Base-by-base conservation (phyloP, 2,888 invertebrate genomes). In the Amiota minor region DNA sequence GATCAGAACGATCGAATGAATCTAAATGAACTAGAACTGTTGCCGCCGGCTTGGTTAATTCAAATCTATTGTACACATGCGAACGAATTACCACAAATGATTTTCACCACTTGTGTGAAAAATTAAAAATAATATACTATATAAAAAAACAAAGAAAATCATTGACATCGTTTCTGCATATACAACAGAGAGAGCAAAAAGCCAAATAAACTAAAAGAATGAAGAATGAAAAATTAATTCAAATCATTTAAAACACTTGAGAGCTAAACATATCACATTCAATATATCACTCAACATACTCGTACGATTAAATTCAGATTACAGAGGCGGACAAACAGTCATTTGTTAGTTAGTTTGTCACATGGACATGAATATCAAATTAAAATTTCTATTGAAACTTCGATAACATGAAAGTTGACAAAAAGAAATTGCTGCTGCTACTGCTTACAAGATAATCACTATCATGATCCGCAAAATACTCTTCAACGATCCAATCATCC, bases 391-490 rank as follows among this genome's bases (percentile, higher is more conserved):
- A 35, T 35, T 35, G 35, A 35, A 35, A 35, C 35, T 4, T 35
- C 35, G 35, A 35, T 35, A n/a, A n/a, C n/a, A n/a, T n/a, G n/a
- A n/a, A n/a, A n/a, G n/a, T n/a, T n/a, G n/a, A 23, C 1, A 23
- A 3, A 23, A 35, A 35, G 35, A 35, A 35, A 6, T 35, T 35
- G 16, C 12, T 56, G 75, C 88, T 89, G 0, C 6, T 35, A 20
- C 12, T 56, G 75, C 88, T 89, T 82, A 89, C 88, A 76, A 89
- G 86, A 77, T 88, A 89, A 79, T 89, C 89, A 74, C 74, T 78
- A 45, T 86, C 86, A 77, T 89, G 89, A 82, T 89, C 86, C 11
- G 81, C 80, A 80, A 89, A 88, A 73, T 88, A 87, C 74, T 89
- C 89, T 59, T 84, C 77, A 47, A 84, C 83, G 77, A 89, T 86